Conservation (phyloP, 2,113 vertebrate genomes). For the Macrotis lagotis region DNA sequence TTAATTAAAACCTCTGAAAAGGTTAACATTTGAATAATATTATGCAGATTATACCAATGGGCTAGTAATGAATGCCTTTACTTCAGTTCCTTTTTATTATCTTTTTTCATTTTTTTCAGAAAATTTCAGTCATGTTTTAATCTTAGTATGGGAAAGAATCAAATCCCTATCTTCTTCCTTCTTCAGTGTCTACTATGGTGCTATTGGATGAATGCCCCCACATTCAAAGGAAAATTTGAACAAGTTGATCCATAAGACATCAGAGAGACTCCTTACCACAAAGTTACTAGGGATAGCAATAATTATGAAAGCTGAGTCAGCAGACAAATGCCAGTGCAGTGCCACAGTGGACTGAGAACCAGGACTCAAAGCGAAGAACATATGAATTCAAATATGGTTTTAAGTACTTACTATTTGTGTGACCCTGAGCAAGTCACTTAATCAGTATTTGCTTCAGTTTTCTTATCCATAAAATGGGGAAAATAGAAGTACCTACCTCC, state of each 20-base stretch:
- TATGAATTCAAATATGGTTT: too few species aligned
- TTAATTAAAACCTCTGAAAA: neutral
- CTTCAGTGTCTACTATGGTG: neutral
- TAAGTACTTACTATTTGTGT: too few species aligned
- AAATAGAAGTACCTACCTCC: too few species aligned
- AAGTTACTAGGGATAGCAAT: neutral
- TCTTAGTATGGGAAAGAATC: neutral
- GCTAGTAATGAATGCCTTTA: neutral
- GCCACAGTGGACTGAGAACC: too few species aligned
- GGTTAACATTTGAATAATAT: neutral
- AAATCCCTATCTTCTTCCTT: neutral
- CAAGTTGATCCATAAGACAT: neutral
- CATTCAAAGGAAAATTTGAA: neutral
- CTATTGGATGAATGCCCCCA: constrained; percentile 21
- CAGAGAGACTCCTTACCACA: neutral
- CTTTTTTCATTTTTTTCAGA: neutral
- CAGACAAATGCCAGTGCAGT: too few species aligned
- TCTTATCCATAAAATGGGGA: too few species aligned
- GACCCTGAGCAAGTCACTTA: too few species aligned
- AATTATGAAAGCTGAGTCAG: neutral
- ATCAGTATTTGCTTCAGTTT: too few species aligned
- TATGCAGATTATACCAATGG: neutral
- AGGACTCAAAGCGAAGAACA: too few species aligned
- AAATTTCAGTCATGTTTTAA: neutral
- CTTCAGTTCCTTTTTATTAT: neutral